phyloP scores from a whole-genome alignment of 2,797 vertebrate genomes.

The Pelochelys cantorii region DNA sequence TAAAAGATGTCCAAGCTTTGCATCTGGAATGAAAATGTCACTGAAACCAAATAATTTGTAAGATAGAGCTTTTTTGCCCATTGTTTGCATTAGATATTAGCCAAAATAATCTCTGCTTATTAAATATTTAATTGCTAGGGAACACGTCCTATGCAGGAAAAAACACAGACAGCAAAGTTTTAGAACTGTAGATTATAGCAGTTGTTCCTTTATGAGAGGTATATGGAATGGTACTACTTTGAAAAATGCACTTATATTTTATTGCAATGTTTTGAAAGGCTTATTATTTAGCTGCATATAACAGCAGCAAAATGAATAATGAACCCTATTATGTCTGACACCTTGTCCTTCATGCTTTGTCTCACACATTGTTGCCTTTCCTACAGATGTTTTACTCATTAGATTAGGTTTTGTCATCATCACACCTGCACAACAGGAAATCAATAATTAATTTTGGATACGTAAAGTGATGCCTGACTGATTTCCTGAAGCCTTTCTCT shows the following conservation, averaged over 20 bases:
- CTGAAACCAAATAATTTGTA: background rate
- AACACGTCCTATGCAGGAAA: background rate
- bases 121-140: slow-evolving; percentile 12
- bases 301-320: slow-evolving; percentile 59
- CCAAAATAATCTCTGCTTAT: slow-evolving; percentile 6
- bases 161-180: background rate
- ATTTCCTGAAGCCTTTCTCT: slow-evolving; percentile 34
- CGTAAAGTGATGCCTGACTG: slow-evolving; percentile 59
- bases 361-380: slow-evolving; percentile 51
- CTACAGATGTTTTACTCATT: slow-evolving; percentile 56
- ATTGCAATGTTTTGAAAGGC: slow-evolving; percentile 14
- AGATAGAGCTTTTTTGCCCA: background rate
- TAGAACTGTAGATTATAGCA: slow-evolving; percentile 15
- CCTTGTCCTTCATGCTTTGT: slow-evolving; percentile 67
- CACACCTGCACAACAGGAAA: slow-evolving; percentile 68
- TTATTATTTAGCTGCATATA: slow-evolving; percentile 15
- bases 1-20: background rate
- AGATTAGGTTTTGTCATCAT: slow-evolving; percentile 61
- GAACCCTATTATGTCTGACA: background rate
- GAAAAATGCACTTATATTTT: slow-evolving; percentile 60
- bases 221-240: slow-evolving; percentile 42
- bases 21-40: background rate
- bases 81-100: background rate
- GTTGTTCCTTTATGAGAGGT: slow-evolving; percentile 36
- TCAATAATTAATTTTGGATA: slow-evolving; percentile 79